Percentiles rank a stretch among this genome's conserved stretches.
phyloP scores from a whole-genome alignment of 2,113 vertebrate genomes.

The Peromyscus leucopus region DNA sequence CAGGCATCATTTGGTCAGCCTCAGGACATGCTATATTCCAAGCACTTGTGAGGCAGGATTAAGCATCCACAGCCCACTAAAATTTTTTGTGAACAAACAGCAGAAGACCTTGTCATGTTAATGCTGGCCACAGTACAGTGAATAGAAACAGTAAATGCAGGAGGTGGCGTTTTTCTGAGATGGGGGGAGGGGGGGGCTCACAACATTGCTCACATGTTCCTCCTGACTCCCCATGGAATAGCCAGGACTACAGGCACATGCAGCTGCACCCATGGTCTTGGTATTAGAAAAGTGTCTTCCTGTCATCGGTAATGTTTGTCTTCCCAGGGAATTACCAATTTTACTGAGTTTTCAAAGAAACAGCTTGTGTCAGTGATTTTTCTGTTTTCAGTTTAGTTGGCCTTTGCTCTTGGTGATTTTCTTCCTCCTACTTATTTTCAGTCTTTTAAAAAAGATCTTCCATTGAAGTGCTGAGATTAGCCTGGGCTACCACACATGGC shows the following conservation, averaged over 20 bases:
- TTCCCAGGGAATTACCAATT: neutral
- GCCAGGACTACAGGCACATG: neutral
- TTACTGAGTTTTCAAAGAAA: neutral
- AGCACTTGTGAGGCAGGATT: neutral
- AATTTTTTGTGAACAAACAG: neutral
- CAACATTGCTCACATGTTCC: neutral
- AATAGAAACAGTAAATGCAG: neutral
- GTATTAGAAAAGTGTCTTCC: neutral
- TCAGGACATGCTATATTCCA: neutral
- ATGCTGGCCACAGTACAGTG: neutral
- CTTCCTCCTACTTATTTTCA: neutral
- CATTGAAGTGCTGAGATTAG: neutral
- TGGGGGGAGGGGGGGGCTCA: neutral
- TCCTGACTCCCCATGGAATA: neutral
- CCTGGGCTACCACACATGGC: neutral
- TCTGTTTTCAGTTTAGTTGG: neutral
- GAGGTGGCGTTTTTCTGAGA: neutral
- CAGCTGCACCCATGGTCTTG: neutral
- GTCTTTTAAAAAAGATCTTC: neutral
- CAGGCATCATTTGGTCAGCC: neutral
- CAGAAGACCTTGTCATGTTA: neutral
- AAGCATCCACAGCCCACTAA: neutral
- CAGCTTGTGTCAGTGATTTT: neutral
- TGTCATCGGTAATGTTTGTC: neutral
- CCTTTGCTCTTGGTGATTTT: neutral